phyloP scores from a whole-genome alignment of 1,140 invertebrate species.

The Lysiphlebus fabarum region DNA sequence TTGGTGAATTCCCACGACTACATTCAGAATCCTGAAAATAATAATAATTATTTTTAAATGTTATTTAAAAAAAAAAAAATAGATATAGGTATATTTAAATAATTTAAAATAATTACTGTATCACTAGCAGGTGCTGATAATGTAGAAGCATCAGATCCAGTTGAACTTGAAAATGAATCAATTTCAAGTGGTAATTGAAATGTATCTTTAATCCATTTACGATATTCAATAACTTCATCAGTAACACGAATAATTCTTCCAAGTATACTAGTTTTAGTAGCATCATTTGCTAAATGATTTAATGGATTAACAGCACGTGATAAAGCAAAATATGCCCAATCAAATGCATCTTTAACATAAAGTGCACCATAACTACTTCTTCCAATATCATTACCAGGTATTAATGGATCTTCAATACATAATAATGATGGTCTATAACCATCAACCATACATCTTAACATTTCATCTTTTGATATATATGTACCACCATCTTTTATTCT shows the following conservation, averaged over 20 bases:
- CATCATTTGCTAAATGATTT: slow-evolving; percentile 59
- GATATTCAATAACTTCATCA: slow-evolving; percentile 90
- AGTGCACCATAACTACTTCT: slow-evolving; percentile 89
- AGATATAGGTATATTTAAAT: no score
- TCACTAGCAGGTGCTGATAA: slow-evolving; percentile 53
- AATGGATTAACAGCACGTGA: slow-evolving; percentile 75
- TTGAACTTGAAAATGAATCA: slow-evolving; percentile 53
- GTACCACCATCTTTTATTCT: slow-evolving; percentile 89
- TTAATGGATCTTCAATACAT: slow-evolving; percentile 97
- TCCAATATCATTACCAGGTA: slow-evolving; percentile 93
- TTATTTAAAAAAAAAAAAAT: neutral
- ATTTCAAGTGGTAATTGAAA: slow-evolving; percentile 53
- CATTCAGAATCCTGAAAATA: slow-evolving; percentile 51
- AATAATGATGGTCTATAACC: slow-evolving; percentile 88
- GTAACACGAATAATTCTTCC: slow-evolving; percentile 89
- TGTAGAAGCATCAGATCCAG: slow-evolving; percentile 53
- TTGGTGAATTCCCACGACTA: slow-evolving; percentile 54
- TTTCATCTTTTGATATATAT: slow-evolving; percentile 93
- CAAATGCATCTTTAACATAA: slow-evolving; percentile 92
- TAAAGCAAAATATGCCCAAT: slow-evolving; percentile 87
- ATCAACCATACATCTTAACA: slow-evolving; percentile 80
- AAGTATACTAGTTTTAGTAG: slow-evolving; percentile 67
- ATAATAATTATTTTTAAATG: slow-evolving; percentile 6
- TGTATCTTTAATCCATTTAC: slow-evolving; percentile 70
- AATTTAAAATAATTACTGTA: slow-evolving; percentile 37